Percentiles rank a stretch among this genome's conserved stretches.
These are phyloP conservation scores for Lanistes nyassanus DNA, from an alignment of 1,140 invertebrate genomes.

Conservation along the genomic window DNA sequence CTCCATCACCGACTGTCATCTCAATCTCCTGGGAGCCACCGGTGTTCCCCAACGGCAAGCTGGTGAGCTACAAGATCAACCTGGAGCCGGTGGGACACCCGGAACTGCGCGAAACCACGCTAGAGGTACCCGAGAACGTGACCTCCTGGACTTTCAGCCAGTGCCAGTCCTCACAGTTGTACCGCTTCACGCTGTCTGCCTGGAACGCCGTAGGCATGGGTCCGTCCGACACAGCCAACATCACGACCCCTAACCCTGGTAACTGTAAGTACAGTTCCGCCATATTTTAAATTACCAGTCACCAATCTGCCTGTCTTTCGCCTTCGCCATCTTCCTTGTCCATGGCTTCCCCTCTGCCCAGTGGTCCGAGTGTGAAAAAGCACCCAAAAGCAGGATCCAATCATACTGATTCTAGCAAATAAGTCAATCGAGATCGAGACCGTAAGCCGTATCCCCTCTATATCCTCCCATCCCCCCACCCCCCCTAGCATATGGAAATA, in stretches of 20 bases:
- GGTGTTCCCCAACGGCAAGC: slow-evolving; percentile 84
- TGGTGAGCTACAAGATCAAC: slow-evolving; percentile 84
- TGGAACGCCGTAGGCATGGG: slow-evolving; percentile 84
- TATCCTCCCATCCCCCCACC: too few species aligned
- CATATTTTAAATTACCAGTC: background rate
- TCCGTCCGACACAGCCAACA: slow-evolving; percentile 72
- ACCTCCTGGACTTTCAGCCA: slow-evolving; percentile 80
- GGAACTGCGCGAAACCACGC: slow-evolving; percentile 54
- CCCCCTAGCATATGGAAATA: too few species aligned
- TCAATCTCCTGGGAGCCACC: slow-evolving; percentile 89
- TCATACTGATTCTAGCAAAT: too few species aligned
- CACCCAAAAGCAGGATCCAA: too few species aligned
- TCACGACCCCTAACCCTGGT: slow-evolving; percentile 71
- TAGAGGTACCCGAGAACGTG: slow-evolving; percentile 75
- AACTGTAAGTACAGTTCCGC: slow-evolving; percentile 45
- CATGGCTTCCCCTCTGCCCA: background rate
- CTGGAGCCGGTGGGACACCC: slow-evolving; percentile 67
- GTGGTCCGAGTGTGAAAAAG: too few species aligned
- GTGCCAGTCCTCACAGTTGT: slow-evolving; percentile 79
- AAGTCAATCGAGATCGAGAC: too few species aligned
- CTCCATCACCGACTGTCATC: slow-evolving; percentile 84
- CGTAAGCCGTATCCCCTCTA: too few species aligned
- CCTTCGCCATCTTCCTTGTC: background rate
- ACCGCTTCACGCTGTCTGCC: slow-evolving; percentile 81
- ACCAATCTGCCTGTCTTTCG: background rate